Evolutionary conservation across 2,797 vertebrate genomes (phyloP), one percentile per base, ranked within the genome.

Genomic region (Hemitrygon akajei): DNA sequence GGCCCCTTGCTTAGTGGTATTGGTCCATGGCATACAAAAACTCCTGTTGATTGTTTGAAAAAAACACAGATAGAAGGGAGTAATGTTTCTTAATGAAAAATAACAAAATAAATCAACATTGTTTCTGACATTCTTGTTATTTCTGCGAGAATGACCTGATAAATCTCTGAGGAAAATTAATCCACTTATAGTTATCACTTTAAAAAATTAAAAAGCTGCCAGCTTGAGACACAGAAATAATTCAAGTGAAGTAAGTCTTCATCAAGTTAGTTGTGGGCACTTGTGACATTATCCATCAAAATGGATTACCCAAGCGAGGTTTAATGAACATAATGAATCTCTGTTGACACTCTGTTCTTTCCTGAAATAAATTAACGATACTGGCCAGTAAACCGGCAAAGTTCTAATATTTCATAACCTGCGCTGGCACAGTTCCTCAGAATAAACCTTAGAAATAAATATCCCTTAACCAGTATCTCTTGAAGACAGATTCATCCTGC

Each of bases 321-420:
- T 77, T 93, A 93, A 93, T 93, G 76, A 93, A 75, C 27, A 76
- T 56, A 56, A 79, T 93, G 18, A 58, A 93, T 93, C 73, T 75
- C 30, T 93, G n/a, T 60, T 79, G 71, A 56, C 71, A 93, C 47
- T 12, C 30, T 75, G 73, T 56, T 79, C 58, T 79, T 77, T n/a
- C 92, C 30, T 77, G n/a, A 77, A 56, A 75, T 93, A 93, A 77
- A 93, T 93, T 30, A 93, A 93, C 20, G 12, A 58, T 75, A 58
- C 25, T 37, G 18, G 71, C 56, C 76, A 60, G 40, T 93, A 77
- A 77, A 56, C 77, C 40, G 76, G 47, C 37, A 20, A 93, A 16
- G 4, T 11, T 16, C n/a, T 9, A 66, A 34, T 89, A 89, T 89
- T 89, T 66, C 60, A 66, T 34, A 34, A 66, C 60, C 30, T 66